phyloP scores from a whole-genome alignment of 2,797 vertebrate genomes.

The Pygocentrus nattereri region DNA sequence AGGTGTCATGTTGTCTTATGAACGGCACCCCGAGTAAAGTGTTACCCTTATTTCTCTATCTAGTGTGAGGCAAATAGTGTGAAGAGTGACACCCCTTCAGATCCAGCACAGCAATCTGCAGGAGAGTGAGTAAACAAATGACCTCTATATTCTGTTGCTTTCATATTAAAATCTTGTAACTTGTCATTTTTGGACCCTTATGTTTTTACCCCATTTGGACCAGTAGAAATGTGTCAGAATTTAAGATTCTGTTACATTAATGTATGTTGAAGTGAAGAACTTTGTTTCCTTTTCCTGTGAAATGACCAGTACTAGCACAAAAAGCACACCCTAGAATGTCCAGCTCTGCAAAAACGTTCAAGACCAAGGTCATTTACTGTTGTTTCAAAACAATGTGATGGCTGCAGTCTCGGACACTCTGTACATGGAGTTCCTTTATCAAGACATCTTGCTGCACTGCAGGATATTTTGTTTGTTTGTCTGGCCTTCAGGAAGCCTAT shows the following conservation, averaged over 20 bases:
- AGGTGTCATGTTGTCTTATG: too few relatives aligned
- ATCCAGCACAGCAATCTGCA: slow-evolving; percentile 77
- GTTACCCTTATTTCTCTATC: slow-evolving; percentile 44
- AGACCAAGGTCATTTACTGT: slow-evolving; percentile 39
- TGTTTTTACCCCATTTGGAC: too few relatives aligned
- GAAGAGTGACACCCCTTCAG: slow-evolving; percentile 76
- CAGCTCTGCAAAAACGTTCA: slow-evolving; percentile 26
- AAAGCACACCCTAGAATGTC: background rate
- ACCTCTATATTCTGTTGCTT: background rate
- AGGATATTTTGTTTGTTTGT: slow-evolving; percentile 65
- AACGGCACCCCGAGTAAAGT: too few relatives aligned
- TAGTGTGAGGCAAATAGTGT: slow-evolving; percentile 87
- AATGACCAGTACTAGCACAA: too few relatives aligned
- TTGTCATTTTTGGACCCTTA: too few relatives aligned
- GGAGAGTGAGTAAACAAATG: slow-evolving; percentile 82
- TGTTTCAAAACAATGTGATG: slow-evolving; percentile 63
- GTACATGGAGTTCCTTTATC: slow-evolving; percentile 63
- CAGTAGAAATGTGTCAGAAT: too few relatives aligned
- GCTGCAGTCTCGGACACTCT: slow-evolving; percentile 41
- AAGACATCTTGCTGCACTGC: slow-evolving; percentile 55
- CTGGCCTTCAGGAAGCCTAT: slow-evolving; percentile 67
- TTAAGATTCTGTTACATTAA: too few relatives aligned
- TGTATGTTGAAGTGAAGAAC: too few relatives aligned
- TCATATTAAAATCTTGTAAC: slow-evolving; percentile 1
- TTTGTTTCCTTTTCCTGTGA: too few relatives aligned